These are phyloP conservation scores for Odontocerum albicorne DNA, from an alignment of 2,888 invertebrate species.

Conservation along the genomic window DNA sequence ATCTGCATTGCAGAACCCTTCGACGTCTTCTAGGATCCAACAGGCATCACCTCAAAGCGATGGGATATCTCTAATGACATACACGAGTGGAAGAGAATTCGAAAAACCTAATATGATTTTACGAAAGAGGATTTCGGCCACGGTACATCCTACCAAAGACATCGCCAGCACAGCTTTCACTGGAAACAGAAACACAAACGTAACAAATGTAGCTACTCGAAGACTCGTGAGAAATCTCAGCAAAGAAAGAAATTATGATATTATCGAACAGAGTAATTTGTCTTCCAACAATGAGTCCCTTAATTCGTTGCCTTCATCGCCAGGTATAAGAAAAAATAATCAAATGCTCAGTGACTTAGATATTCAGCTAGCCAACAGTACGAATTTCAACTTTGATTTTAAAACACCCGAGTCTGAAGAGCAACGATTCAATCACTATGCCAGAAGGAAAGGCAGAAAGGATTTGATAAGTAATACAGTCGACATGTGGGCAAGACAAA, in stretches of 20 bases:
- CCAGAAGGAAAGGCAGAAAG: conserved; percentile 40
- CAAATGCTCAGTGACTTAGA: conserved; percentile 41
- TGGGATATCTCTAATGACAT: conserved; percentile 17
- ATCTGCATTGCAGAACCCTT: conserved; percentile 29
- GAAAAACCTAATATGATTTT: conserved; percentile 35
- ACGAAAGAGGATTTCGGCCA: conserved; percentile 34
- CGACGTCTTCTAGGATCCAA: conserved; percentile 21
- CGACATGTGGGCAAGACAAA: conserved; percentile 60
- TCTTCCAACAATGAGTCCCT: conserved; percentile 33
- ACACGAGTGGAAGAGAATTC: conserved; percentile 19
- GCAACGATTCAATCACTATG: conserved; percentile 30
- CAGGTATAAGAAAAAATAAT: conserved; percentile 18
- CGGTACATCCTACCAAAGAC: conserved; percentile 33
- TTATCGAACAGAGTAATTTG: conserved; percentile 30
- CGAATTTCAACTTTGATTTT: conserved; percentile 42
- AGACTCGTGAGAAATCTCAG: conserved; percentile 28
- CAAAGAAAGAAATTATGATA: conserved; percentile 31
- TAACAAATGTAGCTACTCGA: conserved; percentile 6
- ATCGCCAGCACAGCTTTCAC: conserved; percentile 30
- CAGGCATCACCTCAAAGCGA: conserved; percentile 7
- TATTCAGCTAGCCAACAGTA: conserved; percentile 43
- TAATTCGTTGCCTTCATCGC: conserved; percentile 33
- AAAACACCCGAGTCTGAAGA: conserved; percentile 19
- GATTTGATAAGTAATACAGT: conserved; percentile 65
- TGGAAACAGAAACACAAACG: conserved; percentile 15